Percentiles rank a stretch among this genome's conserved stretches.
These are phyloP conservation scores for Dasyprocta punctata DNA, from an alignment of 2,113 vertebrate genomes.

Conservation along the genomic window DNA sequence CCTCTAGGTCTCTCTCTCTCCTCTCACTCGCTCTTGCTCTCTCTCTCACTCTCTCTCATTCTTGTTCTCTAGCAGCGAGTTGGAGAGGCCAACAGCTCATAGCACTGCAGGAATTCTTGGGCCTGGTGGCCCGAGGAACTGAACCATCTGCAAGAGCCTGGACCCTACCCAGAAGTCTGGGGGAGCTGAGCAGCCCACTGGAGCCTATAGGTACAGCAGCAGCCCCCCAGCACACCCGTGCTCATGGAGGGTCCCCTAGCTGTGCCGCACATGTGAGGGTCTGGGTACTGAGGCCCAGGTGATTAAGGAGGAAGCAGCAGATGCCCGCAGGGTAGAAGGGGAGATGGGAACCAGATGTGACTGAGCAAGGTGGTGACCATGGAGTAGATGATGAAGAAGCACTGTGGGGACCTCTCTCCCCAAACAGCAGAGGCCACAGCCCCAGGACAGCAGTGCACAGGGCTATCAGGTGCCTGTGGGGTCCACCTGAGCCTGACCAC, in stretches of 20 bases:
- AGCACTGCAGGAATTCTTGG: neutral
- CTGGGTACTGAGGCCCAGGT: neutral
- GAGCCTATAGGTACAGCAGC: neutral
- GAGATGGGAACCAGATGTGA: neutral
- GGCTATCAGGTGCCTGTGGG: rapidly evolving
- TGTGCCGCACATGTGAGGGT: neutral
- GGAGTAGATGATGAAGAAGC: rapidly evolving
- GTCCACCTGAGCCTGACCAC: rapidly evolving
- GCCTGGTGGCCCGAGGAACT: neutral
- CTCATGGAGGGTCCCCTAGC: neutral
- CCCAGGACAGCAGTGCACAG: rapidly evolving
- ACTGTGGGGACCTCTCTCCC: neutral
- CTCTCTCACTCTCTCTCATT: neutral
- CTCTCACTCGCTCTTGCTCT: too few relatives aligned
- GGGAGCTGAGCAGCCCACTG: neutral
- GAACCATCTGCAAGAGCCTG: neutral
- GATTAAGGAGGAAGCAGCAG: neutral
- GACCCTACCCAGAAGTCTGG: too few relatives aligned
- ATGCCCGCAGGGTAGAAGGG: neutral
- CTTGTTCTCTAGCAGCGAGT: neutral
- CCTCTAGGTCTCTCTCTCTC: neutral
- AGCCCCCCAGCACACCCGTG: too few relatives aligned
- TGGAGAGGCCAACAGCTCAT: neutral
- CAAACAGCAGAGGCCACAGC: neutral
- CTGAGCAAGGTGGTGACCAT: neutral